phyloP scores from a whole-genome alignment of 2,797 vertebrate genomes.

The Pogoniulus pusillus region DNA sequence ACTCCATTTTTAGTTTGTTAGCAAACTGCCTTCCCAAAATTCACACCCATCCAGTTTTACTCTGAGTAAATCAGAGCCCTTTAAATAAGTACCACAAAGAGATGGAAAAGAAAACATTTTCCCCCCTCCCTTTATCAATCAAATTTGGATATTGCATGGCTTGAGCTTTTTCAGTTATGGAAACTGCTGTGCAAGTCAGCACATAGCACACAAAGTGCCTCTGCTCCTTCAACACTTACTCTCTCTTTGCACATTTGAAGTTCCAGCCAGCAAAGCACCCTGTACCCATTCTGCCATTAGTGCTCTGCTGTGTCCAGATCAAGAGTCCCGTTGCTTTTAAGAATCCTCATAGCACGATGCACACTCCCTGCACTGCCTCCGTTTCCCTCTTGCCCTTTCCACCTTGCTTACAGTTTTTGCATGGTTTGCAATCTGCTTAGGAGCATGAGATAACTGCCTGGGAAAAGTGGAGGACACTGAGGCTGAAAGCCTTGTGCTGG shows the following conservation, averaged over 20 bases:
- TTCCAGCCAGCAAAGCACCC: background rate
- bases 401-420: slow-evolving; percentile 30
- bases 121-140: background rate
- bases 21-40: background rate
- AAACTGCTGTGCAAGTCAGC: background rate
- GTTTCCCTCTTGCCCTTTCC: slow-evolving; percentile 55
- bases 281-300: background rate
- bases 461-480: slow-evolving; percentile 26
- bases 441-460: slow-evolving; percentile 39
- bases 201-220: background rate
- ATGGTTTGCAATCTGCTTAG: slow-evolving; percentile 51
- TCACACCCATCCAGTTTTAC: background rate
- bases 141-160: background rate
- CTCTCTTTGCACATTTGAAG: background rate
- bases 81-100: background rate
- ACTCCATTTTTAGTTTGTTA: background rate
- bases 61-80: background rate
- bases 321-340: too few relatives aligned
- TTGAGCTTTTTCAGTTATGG: background rate
- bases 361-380: slow-evolving; percentile 17
- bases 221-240: background rate
- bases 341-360: background rate
- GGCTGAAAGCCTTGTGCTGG: slow-evolving; percentile 26
- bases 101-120: background rate
- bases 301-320: too few relatives aligned